phyloP scores from a whole-genome alignment of 2,797 vertebrate species.

The Hyperoplus immaculatus region DNA sequence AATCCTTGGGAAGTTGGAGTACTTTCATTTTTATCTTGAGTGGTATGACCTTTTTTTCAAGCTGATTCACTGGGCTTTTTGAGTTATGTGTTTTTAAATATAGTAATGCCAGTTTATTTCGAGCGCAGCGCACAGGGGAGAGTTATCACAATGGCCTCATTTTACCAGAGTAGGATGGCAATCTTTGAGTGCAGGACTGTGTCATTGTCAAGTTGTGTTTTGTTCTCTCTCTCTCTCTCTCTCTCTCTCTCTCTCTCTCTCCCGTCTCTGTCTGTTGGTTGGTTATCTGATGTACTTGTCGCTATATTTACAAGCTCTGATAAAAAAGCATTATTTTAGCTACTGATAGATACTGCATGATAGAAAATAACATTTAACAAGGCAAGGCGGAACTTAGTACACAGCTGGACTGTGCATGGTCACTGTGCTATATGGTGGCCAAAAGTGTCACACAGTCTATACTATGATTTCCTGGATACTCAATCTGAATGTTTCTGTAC shows the following conservation, averaged over 20 bases:
- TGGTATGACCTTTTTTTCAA: slow-evolving; percentile 68
- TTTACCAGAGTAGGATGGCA: slow-evolving; percentile 62
- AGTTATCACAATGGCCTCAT: slow-evolving; percentile 80
- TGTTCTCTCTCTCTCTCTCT: slow-evolving; percentile 12
- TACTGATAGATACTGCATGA: slow-evolving; percentile 33
- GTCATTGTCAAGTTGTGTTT: slow-evolving; percentile 62
- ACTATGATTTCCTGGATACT: no score
- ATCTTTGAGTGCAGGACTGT: slow-evolving; percentile 59
- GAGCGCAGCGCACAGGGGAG: slow-evolving; percentile 66
- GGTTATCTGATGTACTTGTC: slow-evolving; percentile 61
- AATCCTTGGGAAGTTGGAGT: slow-evolving; percentile 32
- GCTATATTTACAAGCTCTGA: slow-evolving; percentile 63
- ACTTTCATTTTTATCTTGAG: slow-evolving; percentile 57
- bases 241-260: no score
- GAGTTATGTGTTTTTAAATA: slow-evolving; percentile 79
- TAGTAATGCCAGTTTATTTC: slow-evolving; percentile 78
- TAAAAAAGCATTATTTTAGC: slow-evolving; percentile 57
- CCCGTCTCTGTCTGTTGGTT: slow-evolving; percentile 25
- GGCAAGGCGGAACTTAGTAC: slow-evolving; percentile 14
- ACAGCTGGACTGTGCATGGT: no score
- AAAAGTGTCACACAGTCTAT: no score
- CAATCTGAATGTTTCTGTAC: no score
- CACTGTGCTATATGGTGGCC: no score
- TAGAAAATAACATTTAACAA: slow-evolving; percentile 55
- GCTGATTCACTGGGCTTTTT: slow-evolving; percentile 54